These are phyloP conservation scores for Chymomyza procnemis DNA, from an alignment of 2,888 invertebrate genomes.

Conservation along the genomic window DNA sequence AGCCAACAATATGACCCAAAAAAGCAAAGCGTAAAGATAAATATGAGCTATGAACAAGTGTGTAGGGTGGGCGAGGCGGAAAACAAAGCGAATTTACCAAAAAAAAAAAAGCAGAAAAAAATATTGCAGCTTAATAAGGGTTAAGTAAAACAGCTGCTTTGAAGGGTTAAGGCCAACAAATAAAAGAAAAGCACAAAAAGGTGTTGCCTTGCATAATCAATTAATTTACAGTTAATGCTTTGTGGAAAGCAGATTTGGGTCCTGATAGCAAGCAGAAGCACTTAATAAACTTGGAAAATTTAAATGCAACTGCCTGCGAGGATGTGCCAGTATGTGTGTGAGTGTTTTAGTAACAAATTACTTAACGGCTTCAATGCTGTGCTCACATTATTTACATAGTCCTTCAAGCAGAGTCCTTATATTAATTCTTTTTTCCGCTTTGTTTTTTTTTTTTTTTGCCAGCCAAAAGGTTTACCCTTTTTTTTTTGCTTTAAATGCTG, in stretches of 20 bases:
- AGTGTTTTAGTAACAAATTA: slow-evolving; percentile 41
- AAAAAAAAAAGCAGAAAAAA: background rate
- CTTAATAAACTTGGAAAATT: background rate
- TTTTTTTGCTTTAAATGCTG: background rate
- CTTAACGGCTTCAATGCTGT: slow-evolving; percentile 60
- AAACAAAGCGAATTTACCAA: no score
- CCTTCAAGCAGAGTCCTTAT: background rate
- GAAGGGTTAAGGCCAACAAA: background rate
- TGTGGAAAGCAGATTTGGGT: background rate
- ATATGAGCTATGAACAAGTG: background rate
- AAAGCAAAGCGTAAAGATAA: background rate
- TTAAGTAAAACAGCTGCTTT: background rate
- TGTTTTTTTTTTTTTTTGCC: background rate
- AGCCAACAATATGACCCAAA: background rate
- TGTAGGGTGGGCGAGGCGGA: no score
- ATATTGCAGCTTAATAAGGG: background rate
- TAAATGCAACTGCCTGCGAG: background rate
- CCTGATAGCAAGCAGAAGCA: background rate
- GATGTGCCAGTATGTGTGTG: background rate
- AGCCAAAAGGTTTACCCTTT: background rate
- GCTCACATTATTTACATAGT: slow-evolving; percentile 57
- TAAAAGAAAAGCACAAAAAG: slow-evolving; percentile 19
- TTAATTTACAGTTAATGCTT: slow-evolving; percentile 36
- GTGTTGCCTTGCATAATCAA: slow-evolving; percentile 51
- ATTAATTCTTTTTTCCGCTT: background rate